phyloP scores from a whole-genome alignment of 2,888 invertebrate species.

The Athrips mouffetella region DNA sequence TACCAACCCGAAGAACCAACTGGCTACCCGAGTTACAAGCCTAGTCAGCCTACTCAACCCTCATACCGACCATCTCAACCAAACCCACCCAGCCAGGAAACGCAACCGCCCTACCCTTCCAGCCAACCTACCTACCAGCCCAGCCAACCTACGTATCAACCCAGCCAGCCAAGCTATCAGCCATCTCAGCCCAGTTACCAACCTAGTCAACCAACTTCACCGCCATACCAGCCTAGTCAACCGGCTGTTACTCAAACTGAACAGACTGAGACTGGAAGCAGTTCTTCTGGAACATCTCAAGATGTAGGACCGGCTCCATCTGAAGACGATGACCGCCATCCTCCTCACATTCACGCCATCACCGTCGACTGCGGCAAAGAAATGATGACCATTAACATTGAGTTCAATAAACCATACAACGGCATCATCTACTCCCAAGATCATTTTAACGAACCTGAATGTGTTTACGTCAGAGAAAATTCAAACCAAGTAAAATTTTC shows the following conservation, averaged over 20 bases:
- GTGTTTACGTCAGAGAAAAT: constrained; percentile 85
- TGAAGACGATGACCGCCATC: constrained; percentile 83
- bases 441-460: constrained; percentile 81
- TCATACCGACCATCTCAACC: constrained; percentile 24
- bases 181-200: constrained; percentile 29
- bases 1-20: constrained; percentile 26
- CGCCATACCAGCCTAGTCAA: constrained; percentile 22
- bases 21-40: constrained; percentile 26
- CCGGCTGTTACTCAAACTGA: constrained; percentile 17
- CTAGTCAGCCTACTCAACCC: constrained; percentile 30
- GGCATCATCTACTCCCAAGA: constrained; percentile 91
- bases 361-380: constrained; percentile 88
- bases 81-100: constrained; percentile 25
- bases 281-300: constrained; percentile 23
- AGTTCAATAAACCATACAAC: constrained; percentile 86
- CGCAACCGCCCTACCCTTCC: constrained; percentile 22
- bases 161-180: constrained; percentile 26
- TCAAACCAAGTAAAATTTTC: constrained; percentile 83
- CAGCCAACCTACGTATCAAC: constrained; percentile 32
- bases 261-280: background rate
- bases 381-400: constrained; percentile 89
- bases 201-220: constrained; percentile 31
- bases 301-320: constrained; percentile 28
- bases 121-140: constrained; percentile 24
- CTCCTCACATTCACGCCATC: constrained; percentile 86